Percentiles rank a stretch among this genome's conserved stretches.
Conservation (phyloP, 2,113 vertebrate genomes). For the Syngnathus typhle region DNA sequence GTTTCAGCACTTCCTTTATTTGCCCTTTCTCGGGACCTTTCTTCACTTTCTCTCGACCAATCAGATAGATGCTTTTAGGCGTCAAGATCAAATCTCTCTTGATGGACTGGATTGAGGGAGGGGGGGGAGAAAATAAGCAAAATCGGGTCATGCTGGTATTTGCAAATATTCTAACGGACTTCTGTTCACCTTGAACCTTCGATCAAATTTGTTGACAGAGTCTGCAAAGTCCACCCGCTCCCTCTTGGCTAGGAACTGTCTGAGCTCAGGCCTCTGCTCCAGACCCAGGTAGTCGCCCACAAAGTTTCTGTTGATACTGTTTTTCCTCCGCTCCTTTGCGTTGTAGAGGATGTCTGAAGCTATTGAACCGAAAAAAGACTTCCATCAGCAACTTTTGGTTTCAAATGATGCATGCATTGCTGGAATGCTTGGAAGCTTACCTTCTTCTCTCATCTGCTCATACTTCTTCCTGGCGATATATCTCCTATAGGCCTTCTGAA, state of each 20-base stretch:
- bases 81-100: slow-evolving; percentile 93
- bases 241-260: slow-evolving; percentile 88
- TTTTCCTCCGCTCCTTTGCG: slow-evolving; percentile 86
- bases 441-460: slow-evolving; percentile 93
- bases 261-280: slow-evolving; percentile 87
- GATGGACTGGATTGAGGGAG: slow-evolving; percentile 74
- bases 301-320: slow-evolving; percentile 98
- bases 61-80: slow-evolving; percentile 87
- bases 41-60: slow-evolving; percentile 92
- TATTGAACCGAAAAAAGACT: slow-evolving; percentile 41
- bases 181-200: slow-evolving; percentile 87
- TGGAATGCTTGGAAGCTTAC: slow-evolving; percentile 61
- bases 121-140: not conserved
- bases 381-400: too few relatives aligned
- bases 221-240: slow-evolving; percentile 89
- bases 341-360: slow-evolving; percentile 93
- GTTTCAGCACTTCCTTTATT: slow-evolving; percentile 90
- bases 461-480: slow-evolving; percentile 85
- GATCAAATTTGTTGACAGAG: slow-evolving; percentile 89
- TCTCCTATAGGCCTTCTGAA: slow-evolving; percentile 93
- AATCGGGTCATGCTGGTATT: not conserved
- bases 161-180: not conserved
- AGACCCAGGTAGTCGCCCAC: slow-evolving; percentile 95
- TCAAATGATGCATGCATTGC: not conserved
- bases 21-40: slow-evolving; percentile 93